Percentiles rank a stretch among this genome's conserved stretches.
Evolutionary conservation across 2,888 invertebrate species (phyloP).

Genomic region (Elegia similella): DNA sequence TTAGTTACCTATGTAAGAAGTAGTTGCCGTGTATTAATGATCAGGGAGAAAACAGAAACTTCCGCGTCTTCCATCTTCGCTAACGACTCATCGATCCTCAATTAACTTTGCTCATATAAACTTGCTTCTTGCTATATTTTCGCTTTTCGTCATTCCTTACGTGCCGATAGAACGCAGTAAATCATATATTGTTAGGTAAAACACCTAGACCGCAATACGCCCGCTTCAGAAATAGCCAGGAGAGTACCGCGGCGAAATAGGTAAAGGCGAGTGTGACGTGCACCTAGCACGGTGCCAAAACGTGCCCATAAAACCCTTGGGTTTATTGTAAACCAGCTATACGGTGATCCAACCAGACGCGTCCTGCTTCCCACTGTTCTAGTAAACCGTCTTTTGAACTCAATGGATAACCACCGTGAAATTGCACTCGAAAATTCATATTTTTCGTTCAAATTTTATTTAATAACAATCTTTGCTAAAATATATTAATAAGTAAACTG

Average conservation of each 20-base stretch:
- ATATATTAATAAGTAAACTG: not conserved
- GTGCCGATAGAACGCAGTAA: conserved; percentile 36
- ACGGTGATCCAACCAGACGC: conserved; percentile 3
- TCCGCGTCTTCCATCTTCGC: not conserved
- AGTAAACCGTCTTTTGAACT: not conserved
- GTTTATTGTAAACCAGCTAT: conserved; percentile 37
- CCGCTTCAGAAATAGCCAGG: conserved; percentile 58
- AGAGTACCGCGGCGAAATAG: conserved; percentile 47
- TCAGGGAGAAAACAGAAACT: not conserved
- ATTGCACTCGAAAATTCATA: not conserved
- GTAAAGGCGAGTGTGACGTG: conserved; percentile 39
- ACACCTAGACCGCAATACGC: conserved; percentile 51
- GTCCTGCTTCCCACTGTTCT: conserved; percentile 17
- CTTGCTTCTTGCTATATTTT: not conserved
- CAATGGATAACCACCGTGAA: not conserved
- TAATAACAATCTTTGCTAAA: not conserved
- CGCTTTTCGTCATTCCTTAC: conserved; percentile 25
- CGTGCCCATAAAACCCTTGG: conserved; percentile 42
- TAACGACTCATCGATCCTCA: not conserved
- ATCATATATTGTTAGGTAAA: conserved; percentile 56
- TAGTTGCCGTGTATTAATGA: not conserved
- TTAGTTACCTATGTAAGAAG: not conserved
- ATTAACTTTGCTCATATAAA: not conserved
- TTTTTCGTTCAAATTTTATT: not conserved
- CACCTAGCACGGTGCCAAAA: conserved; percentile 44